Conservation (phyloP, 1,140 invertebrate species). For the Bombus confusus region DNA sequence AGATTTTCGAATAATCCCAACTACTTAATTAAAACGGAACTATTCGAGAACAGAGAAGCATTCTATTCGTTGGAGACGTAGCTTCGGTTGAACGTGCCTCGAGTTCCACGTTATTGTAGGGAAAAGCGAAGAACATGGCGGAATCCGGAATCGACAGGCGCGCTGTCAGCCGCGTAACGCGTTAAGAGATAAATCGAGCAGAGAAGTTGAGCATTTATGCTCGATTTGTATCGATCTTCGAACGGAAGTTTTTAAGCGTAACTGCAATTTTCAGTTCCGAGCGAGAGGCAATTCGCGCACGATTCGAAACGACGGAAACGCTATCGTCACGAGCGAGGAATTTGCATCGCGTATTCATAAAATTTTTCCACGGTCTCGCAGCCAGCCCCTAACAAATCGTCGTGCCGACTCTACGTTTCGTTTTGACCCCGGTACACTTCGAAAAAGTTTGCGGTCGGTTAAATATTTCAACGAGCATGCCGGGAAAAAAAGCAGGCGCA, state of each 20-base stretch:
- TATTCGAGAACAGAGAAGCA: neutral
- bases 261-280: conserved; percentile 12
- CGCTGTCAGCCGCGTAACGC: neutral
- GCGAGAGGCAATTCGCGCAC: neutral
- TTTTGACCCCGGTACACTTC: conserved; percentile 11
- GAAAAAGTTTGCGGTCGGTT: conserved; percentile 53
- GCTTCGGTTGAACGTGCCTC: neutral
- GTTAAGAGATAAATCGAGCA: conserved; percentile 16
- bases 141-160: neutral
- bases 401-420: conserved; percentile 43
- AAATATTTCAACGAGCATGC: conserved; percentile 62
- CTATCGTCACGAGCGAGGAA: neutral
- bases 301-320: conserved; percentile 3
- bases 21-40: neutral
- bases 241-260: conserved; percentile 5
- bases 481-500: neutral
- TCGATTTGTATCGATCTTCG: conserved; percentile 1
- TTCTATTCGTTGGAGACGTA: neutral
- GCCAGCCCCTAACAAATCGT: conserved; percentile 49
- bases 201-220: neutral
- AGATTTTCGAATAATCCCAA: neutral
- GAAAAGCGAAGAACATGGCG: neutral
- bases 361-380: conserved; percentile 8
- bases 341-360: conserved; percentile 33
- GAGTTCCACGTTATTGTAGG: neutral